Evolutionary conservation across 2,797 vertebrate genomes (phyloP).

Genomic region (Fistularia commersonii): DNA sequence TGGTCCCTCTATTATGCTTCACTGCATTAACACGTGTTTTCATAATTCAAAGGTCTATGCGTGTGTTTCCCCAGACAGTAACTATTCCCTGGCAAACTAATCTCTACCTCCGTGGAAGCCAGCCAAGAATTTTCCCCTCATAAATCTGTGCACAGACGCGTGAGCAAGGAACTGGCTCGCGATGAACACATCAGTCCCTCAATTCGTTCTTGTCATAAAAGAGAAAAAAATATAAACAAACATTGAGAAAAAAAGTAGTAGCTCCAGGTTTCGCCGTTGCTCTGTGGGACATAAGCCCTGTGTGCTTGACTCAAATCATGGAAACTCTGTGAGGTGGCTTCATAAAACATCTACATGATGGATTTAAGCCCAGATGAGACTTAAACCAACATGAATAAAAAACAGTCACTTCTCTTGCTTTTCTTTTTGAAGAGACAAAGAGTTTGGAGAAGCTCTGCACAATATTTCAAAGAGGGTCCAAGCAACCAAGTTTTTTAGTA

Average conservation of each 20-base stretch:
- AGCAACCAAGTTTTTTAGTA: constrained; percentile 13
- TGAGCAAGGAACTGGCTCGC: constrained; percentile 26
- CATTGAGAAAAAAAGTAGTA: constrained; percentile 31
- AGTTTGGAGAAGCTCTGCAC: constrained; percentile 35
- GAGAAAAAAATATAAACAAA: constrained; percentile 48
- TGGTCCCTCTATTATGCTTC: constrained; percentile 41
- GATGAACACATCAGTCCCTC: constrained; percentile 43
- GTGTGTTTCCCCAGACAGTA: constrained; percentile 48
- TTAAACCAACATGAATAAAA: constrained; percentile 51
- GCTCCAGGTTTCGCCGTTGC: constrained; percentile 18
- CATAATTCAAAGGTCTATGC: constrained; percentile 39
- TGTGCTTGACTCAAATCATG: constrained; percentile 27
- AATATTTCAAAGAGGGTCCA: constrained; percentile 17
- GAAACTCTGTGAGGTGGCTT: constrained; percentile 42
- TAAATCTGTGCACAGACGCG: constrained; percentile 39
- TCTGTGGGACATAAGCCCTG: constrained; percentile 28
- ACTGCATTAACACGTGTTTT: constrained; percentile 54
- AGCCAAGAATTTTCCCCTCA: constrained; percentile 35
- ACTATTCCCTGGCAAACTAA: constrained; percentile 39
- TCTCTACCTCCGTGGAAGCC: constrained; percentile 30
- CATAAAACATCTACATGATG: constrained; percentile 39
- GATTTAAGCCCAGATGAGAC: constrained; percentile 48
- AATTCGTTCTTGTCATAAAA: constrained; percentile 15
- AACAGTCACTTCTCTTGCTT: constrained; percentile 27
- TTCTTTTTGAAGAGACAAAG: constrained; percentile 30